Base-by-base conservation (phyloP, 2,888 invertebrate genomes). In the Eueremaeus valkanovi region DNA sequence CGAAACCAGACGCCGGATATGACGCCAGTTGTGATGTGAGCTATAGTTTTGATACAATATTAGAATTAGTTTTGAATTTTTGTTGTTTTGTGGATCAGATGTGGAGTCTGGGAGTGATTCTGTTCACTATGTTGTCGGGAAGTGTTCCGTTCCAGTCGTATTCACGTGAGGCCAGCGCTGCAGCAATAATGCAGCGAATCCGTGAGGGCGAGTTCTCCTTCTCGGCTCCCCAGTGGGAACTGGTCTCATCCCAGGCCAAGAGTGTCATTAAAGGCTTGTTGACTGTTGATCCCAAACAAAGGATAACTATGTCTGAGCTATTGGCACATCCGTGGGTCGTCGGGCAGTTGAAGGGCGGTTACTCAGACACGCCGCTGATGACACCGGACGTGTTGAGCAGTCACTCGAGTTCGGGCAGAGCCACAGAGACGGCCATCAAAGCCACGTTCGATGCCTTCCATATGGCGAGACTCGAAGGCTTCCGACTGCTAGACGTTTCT, bases 41-140 rank as follows among this genome's bases (percentile, higher is more conserved):
- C 36, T 5, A 36, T 8, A 36, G 36, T 36, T 8, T 36, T 36
- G 36, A 36, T 8, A 36, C 36, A 36, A n/a, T n/a, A n/a, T n/a
- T n/a, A n/a, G n/a, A n/a, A n/a, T 18, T 36, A 21, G 21, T 45
- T 40, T 24, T 16, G 3, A 73, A 58, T 2, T 13, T 49, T 51
- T 73, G 1, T 13, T 73, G 5, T 51, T 42, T 61, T 42, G 9
- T 73, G 2, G 1, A 13, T 18, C 16, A 75, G 75, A 40, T 96
- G 76, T 98, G 97, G 95, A 93, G 95, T 80, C 86, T 98, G 0
- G 98, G 98, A 0, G 95, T 95, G 1, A 92, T 96, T 79, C 85
- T 95, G 88, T 92, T 91, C 83, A 90, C 90, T 75, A 89, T 92
- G 89, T 84, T 96, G 68, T 90, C 92, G 77, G 96, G 96, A 0